Percentiles rank a stretch among this genome's conserved stretches.
Evolutionary conservation across 2,113 vertebrate species (phyloP).

Genomic region (Sylvietta virens): DNA sequence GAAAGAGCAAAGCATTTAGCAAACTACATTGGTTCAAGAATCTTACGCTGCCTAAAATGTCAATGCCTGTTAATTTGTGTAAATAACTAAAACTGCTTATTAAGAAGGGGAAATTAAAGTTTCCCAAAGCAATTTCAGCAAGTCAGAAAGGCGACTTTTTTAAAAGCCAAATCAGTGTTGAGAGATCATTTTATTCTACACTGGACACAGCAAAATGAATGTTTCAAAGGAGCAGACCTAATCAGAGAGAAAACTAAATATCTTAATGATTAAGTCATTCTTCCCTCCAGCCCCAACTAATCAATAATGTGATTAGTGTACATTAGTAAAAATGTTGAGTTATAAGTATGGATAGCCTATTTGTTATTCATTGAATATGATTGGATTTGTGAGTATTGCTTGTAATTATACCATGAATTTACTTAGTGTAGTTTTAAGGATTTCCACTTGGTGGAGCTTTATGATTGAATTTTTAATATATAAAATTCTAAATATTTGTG

Average conservation of each 20-base stretch:
- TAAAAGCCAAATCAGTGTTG: not conserved
- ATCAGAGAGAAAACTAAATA: not conserved
- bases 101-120: conserved; percentile 25
- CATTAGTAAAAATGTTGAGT: not conserved
- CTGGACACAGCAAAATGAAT: not conserved
- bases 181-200: not conserved
- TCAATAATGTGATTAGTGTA: not conserved
- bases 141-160: not conserved
- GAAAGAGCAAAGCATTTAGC: conserved; percentile 67
- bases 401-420: not conserved
- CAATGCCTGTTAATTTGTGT: conserved; percentile 46
- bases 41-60: conserved; percentile 35
- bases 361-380: not conserved
- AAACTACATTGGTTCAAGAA: conserved; percentile 37
- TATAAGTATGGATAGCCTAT: not conserved
- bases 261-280: not conserved
- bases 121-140: not conserved
- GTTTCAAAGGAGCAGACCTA: not conserved
- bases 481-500: not conserved
- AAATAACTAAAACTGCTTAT: conserved; percentile 22
- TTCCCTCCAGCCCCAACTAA: not conserved
- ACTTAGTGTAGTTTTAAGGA: conserved; percentile 61
- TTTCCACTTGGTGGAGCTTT: conserved; percentile 80
- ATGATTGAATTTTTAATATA: conserved; percentile 74
- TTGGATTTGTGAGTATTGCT: not conserved